phyloP scores from a whole-genome alignment of 2,888 invertebrate genomes.

The Ennomos quercinarius region DNA sequence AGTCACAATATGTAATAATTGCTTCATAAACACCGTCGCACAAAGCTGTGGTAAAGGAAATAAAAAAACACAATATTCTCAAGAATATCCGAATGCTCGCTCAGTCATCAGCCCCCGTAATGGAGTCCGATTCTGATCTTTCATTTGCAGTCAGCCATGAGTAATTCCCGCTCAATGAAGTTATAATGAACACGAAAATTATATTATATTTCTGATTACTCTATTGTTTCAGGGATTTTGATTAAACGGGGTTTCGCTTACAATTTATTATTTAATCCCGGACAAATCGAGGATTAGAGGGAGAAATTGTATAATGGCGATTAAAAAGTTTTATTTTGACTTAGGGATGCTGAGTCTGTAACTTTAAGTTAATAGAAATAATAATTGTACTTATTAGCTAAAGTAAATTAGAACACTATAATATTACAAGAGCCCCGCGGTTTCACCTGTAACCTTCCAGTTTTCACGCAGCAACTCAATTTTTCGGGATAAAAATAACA shows the following conservation, averaged over 20 bases:
- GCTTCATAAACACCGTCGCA: conserved; percentile 22
- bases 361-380: not conserved
- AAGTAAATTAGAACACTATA: too few relatives aligned
- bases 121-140: conserved; percentile 77
- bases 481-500: too few relatives aligned
- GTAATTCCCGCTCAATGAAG: conserved; percentile 68
- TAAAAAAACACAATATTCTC: conserved; percentile 36
- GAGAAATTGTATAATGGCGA: conserved; percentile 56
- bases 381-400: too few relatives aligned
- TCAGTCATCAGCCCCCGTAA: conserved; percentile 64
- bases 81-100: conserved; percentile 30
- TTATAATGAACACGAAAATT: conserved; percentile 77
- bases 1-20: conserved; percentile 27
- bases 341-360: conserved; percentile 28
- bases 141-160: conserved; percentile 77
- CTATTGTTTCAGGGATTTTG: conserved; percentile 72
- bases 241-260: conserved; percentile 65
- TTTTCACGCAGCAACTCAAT: too few relatives aligned
- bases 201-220: conserved; percentile 77
- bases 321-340: conserved; percentile 47
- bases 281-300: conserved; percentile 66
- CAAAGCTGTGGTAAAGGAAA: conserved; percentile 22
- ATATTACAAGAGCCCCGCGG: too few relatives aligned
- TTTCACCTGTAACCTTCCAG: too few relatives aligned
- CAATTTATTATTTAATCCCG: conserved; percentile 57